These are phyloP conservation scores for Cantharis nigra DNA, from an alignment of 2,888 invertebrate genomes.

Conservation along the genomic window DNA sequence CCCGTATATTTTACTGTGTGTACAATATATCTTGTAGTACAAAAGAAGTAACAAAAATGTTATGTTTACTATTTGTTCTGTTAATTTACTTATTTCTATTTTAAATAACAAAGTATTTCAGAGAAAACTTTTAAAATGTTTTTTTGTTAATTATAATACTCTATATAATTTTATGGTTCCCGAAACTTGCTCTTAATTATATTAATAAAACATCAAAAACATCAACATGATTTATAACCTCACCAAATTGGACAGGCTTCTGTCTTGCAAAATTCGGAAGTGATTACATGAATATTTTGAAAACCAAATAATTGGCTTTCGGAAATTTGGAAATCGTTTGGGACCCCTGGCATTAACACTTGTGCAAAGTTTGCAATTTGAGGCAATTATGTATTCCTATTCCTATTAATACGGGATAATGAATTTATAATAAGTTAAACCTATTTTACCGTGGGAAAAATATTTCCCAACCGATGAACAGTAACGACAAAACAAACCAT, in stretches of 20 bases:
- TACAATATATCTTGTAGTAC: neutral
- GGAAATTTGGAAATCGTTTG: neutral
- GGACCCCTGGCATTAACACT: constrained; percentile 1
- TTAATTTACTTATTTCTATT: no score
- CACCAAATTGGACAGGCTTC: neutral
- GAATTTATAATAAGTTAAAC: constrained; percentile 17
- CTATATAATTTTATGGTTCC: neutral
- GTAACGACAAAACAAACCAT: neutral
- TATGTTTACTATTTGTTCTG: neutral
- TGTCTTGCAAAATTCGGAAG: neutral
- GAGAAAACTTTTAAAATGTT: no score
- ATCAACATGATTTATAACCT: no score
- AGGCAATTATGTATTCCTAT: neutral
- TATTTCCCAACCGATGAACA: constrained; percentile 3
- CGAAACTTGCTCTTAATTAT: no score
- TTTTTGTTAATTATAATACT: no score
- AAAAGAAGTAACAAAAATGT: neutral
- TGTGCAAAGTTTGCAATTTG: constrained; percentile 7
- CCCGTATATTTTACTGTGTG: constrained; percentile 6
- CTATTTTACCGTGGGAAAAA: constrained; percentile 15
- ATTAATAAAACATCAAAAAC: no score
- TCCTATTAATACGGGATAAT: neutral
- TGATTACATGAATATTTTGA: neutral
- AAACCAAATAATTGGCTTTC: neutral
- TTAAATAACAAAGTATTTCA: no score